These are phyloP conservation scores for Gymnoscopelus braueri DNA, from an alignment of 2,797 vertebrate genomes.

Conservation along the genomic window DNA sequence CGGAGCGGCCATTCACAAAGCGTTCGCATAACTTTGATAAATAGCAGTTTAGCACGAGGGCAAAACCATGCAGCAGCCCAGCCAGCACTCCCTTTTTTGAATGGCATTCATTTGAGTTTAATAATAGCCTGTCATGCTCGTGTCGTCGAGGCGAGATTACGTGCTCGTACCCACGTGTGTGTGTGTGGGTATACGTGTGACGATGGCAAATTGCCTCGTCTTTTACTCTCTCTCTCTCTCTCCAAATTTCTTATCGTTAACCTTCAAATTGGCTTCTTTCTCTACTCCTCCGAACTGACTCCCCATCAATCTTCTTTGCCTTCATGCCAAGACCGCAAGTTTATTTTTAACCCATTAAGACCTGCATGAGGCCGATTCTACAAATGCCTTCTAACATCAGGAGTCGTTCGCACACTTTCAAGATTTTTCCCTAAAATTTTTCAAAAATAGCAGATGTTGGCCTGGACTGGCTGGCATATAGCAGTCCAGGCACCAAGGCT, in stretches of 20 bases:
- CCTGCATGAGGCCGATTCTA: too few relatives aligned
- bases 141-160: too few relatives aligned
- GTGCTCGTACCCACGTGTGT: not conserved
- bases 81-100: not conserved
- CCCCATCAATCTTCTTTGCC: conserved; percentile 1
- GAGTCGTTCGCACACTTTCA: too few relatives aligned
- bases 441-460: too few relatives aligned
- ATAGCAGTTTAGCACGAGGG: conserved; percentile 2
- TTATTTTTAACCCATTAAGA: too few relatives aligned
- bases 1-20: conserved; percentile 73
- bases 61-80: not conserved
- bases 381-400: too few relatives aligned
- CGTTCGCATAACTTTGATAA: conserved; percentile 36
- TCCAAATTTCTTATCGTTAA: not conserved
- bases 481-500: too few relatives aligned
- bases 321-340: not conserved
- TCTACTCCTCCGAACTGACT: conserved; percentile 1
- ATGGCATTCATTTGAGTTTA: not conserved
- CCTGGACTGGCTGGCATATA: too few relatives aligned
- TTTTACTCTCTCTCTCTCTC: not conserved
- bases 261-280: conserved; percentile 1
- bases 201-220: too few relatives aligned
- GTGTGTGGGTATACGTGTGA: not conserved
- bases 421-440: too few relatives aligned
- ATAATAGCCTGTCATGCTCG: not conserved